Evolutionary conservation across 2,888 invertebrate species (phyloP).

Genomic region (Pemphredon lugubris): DNA sequence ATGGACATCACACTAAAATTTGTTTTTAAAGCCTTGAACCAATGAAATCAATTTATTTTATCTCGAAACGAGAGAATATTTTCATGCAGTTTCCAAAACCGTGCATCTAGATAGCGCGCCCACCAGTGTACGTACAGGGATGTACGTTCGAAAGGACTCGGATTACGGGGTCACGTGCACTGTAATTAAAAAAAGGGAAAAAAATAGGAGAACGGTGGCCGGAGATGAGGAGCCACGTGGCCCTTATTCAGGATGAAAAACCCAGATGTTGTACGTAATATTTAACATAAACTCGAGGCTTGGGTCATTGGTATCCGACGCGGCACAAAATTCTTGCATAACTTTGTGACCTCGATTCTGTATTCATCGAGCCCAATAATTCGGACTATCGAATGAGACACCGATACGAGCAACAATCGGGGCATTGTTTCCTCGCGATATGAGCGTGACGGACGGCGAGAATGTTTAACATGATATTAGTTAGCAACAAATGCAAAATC

Average conservation of each 20-base stretch:
- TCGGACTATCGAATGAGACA: conserved; percentile 9
- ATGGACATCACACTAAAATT: too few relatives aligned
- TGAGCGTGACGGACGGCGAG: too few relatives aligned
- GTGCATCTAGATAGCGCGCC: too few relatives aligned
- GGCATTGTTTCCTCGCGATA: not conserved
- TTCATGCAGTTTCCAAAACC: too few relatives aligned
- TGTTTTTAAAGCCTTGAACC: too few relatives aligned
- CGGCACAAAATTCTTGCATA: conserved; percentile 28
- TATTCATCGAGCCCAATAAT: conserved; percentile 3
- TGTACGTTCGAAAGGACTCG: conserved; percentile 21
- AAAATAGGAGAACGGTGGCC: conserved; percentile 1
- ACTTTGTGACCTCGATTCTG: conserved; percentile 37
- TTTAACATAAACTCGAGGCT: too few relatives aligned
- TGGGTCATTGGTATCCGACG: not conserved
- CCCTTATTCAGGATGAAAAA: not conserved
- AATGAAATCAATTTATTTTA: too few relatives aligned
- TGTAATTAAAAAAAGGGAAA: conserved; percentile 8
- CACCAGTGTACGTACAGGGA: too few relatives aligned
- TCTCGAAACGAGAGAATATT: too few relatives aligned
- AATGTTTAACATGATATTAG: not conserved
- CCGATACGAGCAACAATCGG: not conserved
- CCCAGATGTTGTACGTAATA: not conserved
- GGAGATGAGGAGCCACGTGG: conserved; percentile 14
- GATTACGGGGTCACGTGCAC: conserved; percentile 32
- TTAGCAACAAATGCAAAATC: conserved; percentile 2